A percentile compares a stretch with the other conserved stretches of the same genome.
Evolutionary conservation across 2,797 vertebrate species (phyloP).

Genomic region (Vipera latastei): DNA sequence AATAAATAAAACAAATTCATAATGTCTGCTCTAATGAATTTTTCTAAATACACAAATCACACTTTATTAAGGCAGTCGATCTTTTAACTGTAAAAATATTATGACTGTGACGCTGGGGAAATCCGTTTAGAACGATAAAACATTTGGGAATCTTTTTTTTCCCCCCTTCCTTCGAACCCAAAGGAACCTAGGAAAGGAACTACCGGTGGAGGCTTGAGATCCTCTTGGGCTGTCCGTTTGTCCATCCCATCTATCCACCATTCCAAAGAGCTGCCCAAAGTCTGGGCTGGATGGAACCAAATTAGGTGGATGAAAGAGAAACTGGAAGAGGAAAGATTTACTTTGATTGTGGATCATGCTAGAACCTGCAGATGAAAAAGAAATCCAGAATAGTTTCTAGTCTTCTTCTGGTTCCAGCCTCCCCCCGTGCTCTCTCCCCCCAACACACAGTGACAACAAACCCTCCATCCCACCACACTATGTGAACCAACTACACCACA

Average conservation of each 20-base stretch:
- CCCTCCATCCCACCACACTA: too few relatives aligned
- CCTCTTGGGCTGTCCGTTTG: neutral
- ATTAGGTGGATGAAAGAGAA: neutral
- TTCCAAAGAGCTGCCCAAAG: neutral
- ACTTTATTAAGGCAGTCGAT: constrained; percentile 65
- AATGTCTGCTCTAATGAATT: constrained; percentile 65
- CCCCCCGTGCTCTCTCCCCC: too few relatives aligned
- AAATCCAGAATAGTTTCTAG: neutral
- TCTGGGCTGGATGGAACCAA: neutral
- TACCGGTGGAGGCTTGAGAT: neutral
- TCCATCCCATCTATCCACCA: neutral
- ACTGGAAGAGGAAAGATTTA: neutral
- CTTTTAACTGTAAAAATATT: constrained; percentile 67
- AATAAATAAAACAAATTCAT: constrained; percentile 64
- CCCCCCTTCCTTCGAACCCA: neutral
- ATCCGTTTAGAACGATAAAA: constrained; percentile 52
- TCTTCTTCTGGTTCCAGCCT: too few relatives aligned
- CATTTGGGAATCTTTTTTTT: constrained; percentile 45
- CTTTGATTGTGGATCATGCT: neutral
- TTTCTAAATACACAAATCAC: constrained; percentile 63
- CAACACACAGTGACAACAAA: too few relatives aligned
- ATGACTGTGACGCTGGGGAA: constrained; percentile 58
- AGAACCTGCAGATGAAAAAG: neutral
- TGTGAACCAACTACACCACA: too few relatives aligned
- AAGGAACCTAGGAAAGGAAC: neutral